phyloP scores from a whole-genome alignment of 2,113 vertebrate genomes.

The Miniopterus natalensis region DNA sequence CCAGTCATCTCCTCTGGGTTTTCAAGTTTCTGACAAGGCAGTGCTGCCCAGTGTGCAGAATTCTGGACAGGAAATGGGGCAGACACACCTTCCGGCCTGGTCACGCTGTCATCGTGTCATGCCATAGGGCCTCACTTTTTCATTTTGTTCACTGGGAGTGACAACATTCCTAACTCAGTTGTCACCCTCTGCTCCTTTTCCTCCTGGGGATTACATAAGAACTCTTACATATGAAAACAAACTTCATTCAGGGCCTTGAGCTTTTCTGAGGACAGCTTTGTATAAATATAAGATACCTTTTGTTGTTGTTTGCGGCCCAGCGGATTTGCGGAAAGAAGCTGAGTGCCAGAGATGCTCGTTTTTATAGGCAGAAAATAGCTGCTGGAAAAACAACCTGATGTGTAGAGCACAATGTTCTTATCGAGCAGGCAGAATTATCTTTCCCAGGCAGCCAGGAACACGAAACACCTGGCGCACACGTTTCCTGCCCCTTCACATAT shows the following conservation, averaged over 20 bases:
- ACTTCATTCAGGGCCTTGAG: slow-evolving; percentile 72
- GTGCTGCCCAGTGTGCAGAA: background rate
- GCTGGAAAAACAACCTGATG: slow-evolving; percentile 79
- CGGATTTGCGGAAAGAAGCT: slow-evolving; percentile 74
- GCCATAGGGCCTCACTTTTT: background rate
- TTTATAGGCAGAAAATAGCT: slow-evolving; percentile 82
- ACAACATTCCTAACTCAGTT: slow-evolving; percentile 54
- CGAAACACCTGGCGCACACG: slow-evolving; percentile 81
- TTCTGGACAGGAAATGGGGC: slow-evolving; percentile 7
- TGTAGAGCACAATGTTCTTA: slow-evolving; percentile 78
- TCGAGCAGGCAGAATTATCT: slow-evolving; percentile 79
- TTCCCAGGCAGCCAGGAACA: slow-evolving; percentile 78
- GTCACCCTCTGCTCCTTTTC: slow-evolving; percentile 26
- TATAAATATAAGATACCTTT: slow-evolving; percentile 84
- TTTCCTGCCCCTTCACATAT: slow-evolving; percentile 81
- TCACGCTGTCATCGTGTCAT: background rate
- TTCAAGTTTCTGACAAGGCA: slow-evolving; percentile 31
- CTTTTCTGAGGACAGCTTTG: slow-evolving; percentile 70
- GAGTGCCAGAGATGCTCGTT: slow-evolving; percentile 69
- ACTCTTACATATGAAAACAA: slow-evolving; percentile 69
- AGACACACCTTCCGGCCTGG: slow-evolving; percentile 19
- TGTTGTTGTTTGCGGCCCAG: slow-evolving; percentile 76
- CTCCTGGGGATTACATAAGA: slow-evolving; percentile 63
- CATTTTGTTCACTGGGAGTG: slow-evolving; percentile 14
- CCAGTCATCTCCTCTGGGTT: background rate